Conservation (phyloP, 1,140 invertebrate genomes). For the Eumaeus atala region DNA sequence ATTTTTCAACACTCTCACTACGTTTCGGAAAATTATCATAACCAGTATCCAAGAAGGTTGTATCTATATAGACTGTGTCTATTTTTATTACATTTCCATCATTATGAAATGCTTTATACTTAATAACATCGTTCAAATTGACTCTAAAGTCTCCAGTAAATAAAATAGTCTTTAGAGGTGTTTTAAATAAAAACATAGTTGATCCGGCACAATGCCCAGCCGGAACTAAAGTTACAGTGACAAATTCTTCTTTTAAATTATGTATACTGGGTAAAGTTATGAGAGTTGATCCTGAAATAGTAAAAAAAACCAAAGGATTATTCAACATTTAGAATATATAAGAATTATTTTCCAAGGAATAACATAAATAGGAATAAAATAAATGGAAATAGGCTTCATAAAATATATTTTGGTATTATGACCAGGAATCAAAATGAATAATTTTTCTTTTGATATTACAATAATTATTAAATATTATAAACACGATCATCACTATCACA, state of each 20-base stretch:
- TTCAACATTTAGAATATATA: conserved; percentile 9
- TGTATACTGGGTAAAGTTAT: conserved; percentile 26
- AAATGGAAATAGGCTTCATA: too few species aligned
- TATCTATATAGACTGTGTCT: conserved; percentile 80
- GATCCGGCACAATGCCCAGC: conserved; percentile 84
- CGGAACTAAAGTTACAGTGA: conserved; percentile 77
- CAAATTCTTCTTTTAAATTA: conserved; percentile 26
- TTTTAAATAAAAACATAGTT: conserved; percentile 83
- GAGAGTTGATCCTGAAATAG: conserved; percentile 44
- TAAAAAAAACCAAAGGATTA: too few species aligned
- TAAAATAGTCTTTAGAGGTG: conserved; percentile 63
- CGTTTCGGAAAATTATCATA: conserved; percentile 77
- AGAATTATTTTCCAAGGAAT: too few species aligned
- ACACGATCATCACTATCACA: too few species aligned
- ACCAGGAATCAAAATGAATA: too few species aligned
- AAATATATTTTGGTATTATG: conserved; percentile 5
- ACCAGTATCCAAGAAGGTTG: conserved; percentile 77
- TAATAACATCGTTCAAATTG: conserved; percentile 69
- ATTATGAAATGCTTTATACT: conserved; percentile 74
- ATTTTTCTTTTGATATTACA: too few species aligned
- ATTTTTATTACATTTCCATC: conserved; percentile 70
- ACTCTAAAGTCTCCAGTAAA: conserved; percentile 85
- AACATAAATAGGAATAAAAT: too few species aligned
- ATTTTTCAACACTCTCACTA: conserved; percentile 68
- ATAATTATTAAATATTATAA: too few species aligned